phyloP scores from a whole-genome alignment of 2,113 vertebrate genomes.

The Mungos mungo region DNA sequence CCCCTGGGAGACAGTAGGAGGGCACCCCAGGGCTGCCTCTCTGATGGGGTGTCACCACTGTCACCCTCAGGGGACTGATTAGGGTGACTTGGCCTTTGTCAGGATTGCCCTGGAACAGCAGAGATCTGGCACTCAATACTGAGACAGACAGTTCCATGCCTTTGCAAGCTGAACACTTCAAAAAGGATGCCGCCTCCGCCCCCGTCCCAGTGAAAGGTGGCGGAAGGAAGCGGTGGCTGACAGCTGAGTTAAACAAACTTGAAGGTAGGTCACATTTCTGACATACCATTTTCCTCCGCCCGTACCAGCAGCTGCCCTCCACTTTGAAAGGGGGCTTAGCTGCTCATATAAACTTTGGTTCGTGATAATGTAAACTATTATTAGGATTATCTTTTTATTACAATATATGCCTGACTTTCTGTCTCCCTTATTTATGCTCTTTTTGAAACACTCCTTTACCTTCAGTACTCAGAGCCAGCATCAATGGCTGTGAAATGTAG shows the following conservation, averaged over 20 bases:
- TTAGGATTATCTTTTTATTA: slow-evolving; percentile 81
- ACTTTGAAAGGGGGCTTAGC: slow-evolving; percentile 76
- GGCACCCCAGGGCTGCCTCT: not conserved
- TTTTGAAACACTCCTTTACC: slow-evolving; percentile 64
- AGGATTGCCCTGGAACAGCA: not conserved
- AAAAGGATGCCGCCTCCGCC: not conserved
- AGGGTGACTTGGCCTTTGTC: not conserved
- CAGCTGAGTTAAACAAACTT: slow-evolving; percentile 73
- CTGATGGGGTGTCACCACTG: not conserved
- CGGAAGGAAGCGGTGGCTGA: slow-evolving; percentile 74
- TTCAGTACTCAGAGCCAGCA: slow-evolving; percentile 32
- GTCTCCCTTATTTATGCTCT: slow-evolving; percentile 69
- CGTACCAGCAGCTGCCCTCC: slow-evolving; percentile 71
- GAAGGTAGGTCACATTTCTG: slow-evolving; percentile 77
- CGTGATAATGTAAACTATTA: slow-evolving; percentile 78
- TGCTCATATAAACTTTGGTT: slow-evolving; percentile 74
- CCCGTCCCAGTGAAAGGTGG: slow-evolving; percentile 28
- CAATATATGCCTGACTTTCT: slow-evolving; percentile 63
- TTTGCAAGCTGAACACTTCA: slow-evolving; percentile 56
- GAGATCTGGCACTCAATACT: not conserved
- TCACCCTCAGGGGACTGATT: not conserved
- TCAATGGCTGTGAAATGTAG: not conserved
- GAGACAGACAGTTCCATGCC: not conserved
- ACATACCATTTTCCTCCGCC: slow-evolving; percentile 70
- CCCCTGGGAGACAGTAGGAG: not conserved